Conservation (phyloP, 2,888 invertebrate genomes). For the Acanthosepion pharaonis region DNA sequence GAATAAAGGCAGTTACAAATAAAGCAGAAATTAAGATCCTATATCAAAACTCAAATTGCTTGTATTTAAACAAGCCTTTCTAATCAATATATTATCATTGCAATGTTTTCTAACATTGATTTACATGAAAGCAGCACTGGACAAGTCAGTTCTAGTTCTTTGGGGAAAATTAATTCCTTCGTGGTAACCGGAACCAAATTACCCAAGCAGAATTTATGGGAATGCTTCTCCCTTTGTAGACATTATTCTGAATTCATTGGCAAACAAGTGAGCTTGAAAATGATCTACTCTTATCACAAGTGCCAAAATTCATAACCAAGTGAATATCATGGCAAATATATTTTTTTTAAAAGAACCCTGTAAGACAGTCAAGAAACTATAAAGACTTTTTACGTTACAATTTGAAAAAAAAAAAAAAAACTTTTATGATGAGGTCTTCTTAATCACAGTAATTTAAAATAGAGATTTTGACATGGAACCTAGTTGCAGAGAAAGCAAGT, state of each 20-base stretch:
- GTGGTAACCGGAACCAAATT: neutral
- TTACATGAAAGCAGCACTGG: neutral
- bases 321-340: neutral
- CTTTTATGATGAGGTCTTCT: too few relatives aligned
- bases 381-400: neutral
- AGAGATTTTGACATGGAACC: too few relatives aligned
- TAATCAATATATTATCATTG: neutral
- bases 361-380: neutral
- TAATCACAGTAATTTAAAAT: too few relatives aligned
- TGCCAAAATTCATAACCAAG: slow-evolving; percentile 17
- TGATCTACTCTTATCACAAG: neutral
- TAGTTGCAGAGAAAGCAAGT: too few relatives aligned
- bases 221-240: slow-evolving; percentile 6
- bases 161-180: neutral
- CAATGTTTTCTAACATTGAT: neutral
- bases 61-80: too few relatives aligned
- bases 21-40: too few relatives aligned
- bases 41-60: too few relatives aligned
- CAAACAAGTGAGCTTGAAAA: slow-evolving; percentile 3
- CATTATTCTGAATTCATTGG: slow-evolving; percentile 33
- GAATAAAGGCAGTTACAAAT: too few relatives aligned
- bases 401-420: neutral
- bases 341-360: neutral
- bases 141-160: neutral
- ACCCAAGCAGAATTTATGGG: slow-evolving; percentile 1